A percentile compares a stretch with the other conserved stretches of the same genome.
Evolutionary conservation across 2,113 vertebrate species (phyloP).

Genomic region (Chionomys nivalis): DNA sequence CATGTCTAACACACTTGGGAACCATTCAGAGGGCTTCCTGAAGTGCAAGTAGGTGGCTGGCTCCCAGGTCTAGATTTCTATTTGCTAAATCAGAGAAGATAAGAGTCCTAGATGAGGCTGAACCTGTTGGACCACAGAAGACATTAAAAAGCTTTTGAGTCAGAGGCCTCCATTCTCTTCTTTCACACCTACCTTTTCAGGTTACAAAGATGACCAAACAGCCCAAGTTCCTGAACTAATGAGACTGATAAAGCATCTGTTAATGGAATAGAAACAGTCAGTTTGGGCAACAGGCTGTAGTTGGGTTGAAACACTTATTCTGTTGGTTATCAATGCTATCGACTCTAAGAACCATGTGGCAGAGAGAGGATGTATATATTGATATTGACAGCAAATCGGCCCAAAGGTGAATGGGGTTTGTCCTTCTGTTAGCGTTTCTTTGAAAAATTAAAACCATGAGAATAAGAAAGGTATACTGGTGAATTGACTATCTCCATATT

Average conservation of each 20-base stretch:
- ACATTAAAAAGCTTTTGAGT: not conserved
- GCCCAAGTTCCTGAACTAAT: not conserved
- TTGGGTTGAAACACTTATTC: not conserved
- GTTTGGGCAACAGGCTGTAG: not conserved
- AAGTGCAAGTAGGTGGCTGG: not conserved
- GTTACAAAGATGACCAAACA: not conserved
- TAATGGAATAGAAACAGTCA: constrained; percentile 9
- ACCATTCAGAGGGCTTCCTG: not conserved
- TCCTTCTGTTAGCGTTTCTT: not conserved
- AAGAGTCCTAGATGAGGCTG: not conserved
- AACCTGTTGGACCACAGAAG: not conserved
- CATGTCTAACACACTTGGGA: not conserved
- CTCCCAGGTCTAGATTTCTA: not conserved
- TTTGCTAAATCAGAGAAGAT: not conserved
- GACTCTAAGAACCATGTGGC: not conserved
- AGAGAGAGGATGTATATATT: not conserved
- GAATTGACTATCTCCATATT: not conserved
- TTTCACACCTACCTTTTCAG: not conserved
- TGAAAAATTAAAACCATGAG: not conserved
- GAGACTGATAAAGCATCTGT: not conserved
- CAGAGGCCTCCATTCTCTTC: not conserved
- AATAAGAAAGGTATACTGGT: not conserved
- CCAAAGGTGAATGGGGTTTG: not conserved
- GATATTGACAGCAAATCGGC: not conserved
- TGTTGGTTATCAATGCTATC: not conserved